Conservation (phyloP, 2,888 invertebrate genomes). For the Agelastica alni region DNA sequence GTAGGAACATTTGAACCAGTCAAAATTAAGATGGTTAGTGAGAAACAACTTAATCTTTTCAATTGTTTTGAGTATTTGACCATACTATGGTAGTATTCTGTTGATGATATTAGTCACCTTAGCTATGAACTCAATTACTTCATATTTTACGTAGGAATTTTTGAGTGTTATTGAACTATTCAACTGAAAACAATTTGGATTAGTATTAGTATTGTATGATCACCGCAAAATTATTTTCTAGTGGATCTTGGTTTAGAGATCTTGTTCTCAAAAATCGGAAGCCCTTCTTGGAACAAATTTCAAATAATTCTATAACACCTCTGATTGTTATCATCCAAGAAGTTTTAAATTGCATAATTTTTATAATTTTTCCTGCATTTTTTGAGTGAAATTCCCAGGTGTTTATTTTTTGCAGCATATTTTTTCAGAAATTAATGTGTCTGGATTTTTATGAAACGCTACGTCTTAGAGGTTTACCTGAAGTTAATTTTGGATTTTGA, state of each 20-base stretch:
- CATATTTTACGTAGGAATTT: too few relatives aligned
- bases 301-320: conserved; percentile 4
- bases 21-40: too few relatives aligned
- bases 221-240: neutral
- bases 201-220: neutral
- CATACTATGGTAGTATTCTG: too few relatives aligned
- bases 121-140: too few relatives aligned
- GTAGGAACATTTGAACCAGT: too few relatives aligned
- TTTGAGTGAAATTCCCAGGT: conserved; percentile 23
- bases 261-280: conserved; percentile 13
- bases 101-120: too few relatives aligned
- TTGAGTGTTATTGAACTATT: too few relatives aligned
- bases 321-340: conserved; percentile 25
- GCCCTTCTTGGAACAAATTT: conserved; percentile 3
- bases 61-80: too few relatives aligned
- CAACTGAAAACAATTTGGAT: too few relatives aligned
- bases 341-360: conserved; percentile 25
- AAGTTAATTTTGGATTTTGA: conserved; percentile 13
- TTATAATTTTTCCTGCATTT: conserved; percentile 8
- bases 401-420: conserved; percentile 17
- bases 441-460: conserved; percentile 16
- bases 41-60: too few relatives aligned
- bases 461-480: conserved; percentile 19
- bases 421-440: too few relatives aligned
- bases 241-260: conserved; percentile 13